These are phyloP conservation scores for Panthera leo DNA, from an alignment of 2,113 vertebrate species.

Conservation along the genomic window DNA sequence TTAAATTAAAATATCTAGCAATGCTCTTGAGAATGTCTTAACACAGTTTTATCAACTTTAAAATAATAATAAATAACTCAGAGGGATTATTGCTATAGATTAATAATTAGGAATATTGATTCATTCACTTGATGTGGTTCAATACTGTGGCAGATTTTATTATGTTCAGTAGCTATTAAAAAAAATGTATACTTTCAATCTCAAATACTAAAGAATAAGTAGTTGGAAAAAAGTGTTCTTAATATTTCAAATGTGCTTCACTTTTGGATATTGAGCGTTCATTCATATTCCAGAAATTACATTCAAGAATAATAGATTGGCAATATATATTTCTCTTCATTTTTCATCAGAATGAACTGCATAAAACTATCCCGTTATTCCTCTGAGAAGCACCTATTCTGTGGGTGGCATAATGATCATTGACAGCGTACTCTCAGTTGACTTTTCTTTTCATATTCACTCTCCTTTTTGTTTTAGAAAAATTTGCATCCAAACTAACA, in stretches of 20 bases:
- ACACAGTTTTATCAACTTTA: background rate
- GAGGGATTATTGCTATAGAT: background rate
- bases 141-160: background rate
- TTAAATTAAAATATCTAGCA: background rate
- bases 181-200: background rate
- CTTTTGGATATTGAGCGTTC: conserved; percentile 31
- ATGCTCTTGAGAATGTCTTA: background rate
- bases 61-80: background rate
- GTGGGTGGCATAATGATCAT: background rate
- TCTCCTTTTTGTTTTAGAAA: background rate
- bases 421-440: background rate
- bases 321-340: background rate
- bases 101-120: background rate
- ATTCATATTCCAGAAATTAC: background rate
- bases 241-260: conserved; percentile 29
- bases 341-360: background rate
- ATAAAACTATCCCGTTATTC: background rate
- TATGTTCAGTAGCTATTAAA: background rate
- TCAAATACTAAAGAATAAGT: background rate
- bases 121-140: background rate
- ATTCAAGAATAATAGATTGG: background rate
- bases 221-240: background rate
- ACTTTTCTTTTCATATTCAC: background rate
- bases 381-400: background rate
- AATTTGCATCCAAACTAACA: background rate